Evolutionary conservation across 1,140 invertebrate species (phyloP).

Genomic region (Lycorma delicatula): DNA sequence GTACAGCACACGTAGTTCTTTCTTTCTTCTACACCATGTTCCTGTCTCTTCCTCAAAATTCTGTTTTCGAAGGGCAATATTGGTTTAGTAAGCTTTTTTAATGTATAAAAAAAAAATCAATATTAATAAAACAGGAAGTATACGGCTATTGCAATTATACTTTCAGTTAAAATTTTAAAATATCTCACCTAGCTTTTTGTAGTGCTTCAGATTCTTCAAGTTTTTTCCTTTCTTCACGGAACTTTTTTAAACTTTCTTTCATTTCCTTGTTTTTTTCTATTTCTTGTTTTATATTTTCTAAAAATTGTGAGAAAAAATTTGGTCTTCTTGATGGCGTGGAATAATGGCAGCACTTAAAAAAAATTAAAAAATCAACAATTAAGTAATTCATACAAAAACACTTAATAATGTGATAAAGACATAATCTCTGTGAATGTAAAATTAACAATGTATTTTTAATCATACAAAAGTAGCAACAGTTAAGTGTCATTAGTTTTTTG

Average conservation of each 20-base stretch:
- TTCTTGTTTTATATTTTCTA: constrained; percentile 91
- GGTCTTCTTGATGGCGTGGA: constrained; percentile 41
- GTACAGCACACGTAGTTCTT: too few species aligned
- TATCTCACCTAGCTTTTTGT: constrained; percentile 61
- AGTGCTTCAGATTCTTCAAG: constrained; percentile 96
- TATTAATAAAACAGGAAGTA: background rate
- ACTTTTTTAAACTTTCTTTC: constrained; percentile 95
- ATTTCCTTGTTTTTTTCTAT: constrained; percentile 96
- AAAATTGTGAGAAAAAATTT: constrained; percentile 77
- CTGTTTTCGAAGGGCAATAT: background rate
- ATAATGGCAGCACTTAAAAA: constrained; percentile 34
- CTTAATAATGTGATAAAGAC: too few species aligned
- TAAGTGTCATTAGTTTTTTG: too few species aligned
- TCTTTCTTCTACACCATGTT: background rate
- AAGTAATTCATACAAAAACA: too few species aligned
- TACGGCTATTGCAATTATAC: background rate
- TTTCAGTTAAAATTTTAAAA: background rate
- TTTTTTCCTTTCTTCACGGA: constrained; percentile 92
- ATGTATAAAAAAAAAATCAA: background rate
- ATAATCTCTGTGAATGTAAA: too few species aligned
- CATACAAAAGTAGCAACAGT: too few species aligned
- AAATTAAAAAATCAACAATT: too few species aligned
- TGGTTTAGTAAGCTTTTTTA: background rate
- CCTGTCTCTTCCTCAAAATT: background rate
- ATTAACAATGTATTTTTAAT: too few species aligned